A percentile compares a stretch with the other conserved stretches of the same genome.
Conservation (phyloP, 1,140 invertebrate genomes). For the Lanistes nyassanus region DNA sequence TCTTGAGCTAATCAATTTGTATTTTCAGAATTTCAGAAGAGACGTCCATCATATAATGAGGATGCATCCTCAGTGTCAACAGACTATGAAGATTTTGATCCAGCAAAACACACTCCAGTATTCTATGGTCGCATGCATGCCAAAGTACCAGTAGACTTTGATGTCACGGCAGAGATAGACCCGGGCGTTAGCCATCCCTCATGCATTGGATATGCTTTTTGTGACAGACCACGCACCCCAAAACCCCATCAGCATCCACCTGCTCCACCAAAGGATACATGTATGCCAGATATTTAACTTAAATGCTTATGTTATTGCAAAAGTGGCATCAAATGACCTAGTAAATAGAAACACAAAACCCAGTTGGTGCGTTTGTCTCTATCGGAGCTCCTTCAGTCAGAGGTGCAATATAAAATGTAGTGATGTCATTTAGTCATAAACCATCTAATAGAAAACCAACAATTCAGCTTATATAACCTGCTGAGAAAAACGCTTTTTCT, state of each 20-base stretch:
- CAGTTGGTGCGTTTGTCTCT: neutral
- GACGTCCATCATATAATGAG: conserved; percentile 47
- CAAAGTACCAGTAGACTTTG: conserved; percentile 44
- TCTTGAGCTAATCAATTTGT: neutral
- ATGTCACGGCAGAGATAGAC: conserved; percentile 56
- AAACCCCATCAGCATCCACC: conserved; percentile 47
- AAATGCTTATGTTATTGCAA: neutral
- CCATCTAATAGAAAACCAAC: too few relatives aligned
- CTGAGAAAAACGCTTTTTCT: too few relatives aligned
- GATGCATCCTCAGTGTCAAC: conserved; percentile 52
- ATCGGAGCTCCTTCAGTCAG: neutral
- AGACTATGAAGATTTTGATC: conserved; percentile 62
- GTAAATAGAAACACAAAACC: neutral
- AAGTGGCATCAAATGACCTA: neutral
- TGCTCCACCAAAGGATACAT: conserved; percentile 55
- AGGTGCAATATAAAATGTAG: neutral
- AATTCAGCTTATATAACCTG: too few relatives aligned
- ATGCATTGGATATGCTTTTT: conserved; percentile 61
- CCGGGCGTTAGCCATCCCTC: conserved; percentile 58
- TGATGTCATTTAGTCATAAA: neutral
- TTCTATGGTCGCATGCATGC: conserved; percentile 64
- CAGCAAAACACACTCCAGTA: conserved; percentile 60
- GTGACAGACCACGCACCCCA: conserved; percentile 50
- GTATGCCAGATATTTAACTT: conserved; percentile 41
- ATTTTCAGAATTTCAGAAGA: conserved; percentile 46